A percentile compares a stretch with the other conserved stretches of the same genome.
Conservation (phyloP, 2,888 invertebrate genomes). For the Drosophila nr. perissopoda region DNA sequence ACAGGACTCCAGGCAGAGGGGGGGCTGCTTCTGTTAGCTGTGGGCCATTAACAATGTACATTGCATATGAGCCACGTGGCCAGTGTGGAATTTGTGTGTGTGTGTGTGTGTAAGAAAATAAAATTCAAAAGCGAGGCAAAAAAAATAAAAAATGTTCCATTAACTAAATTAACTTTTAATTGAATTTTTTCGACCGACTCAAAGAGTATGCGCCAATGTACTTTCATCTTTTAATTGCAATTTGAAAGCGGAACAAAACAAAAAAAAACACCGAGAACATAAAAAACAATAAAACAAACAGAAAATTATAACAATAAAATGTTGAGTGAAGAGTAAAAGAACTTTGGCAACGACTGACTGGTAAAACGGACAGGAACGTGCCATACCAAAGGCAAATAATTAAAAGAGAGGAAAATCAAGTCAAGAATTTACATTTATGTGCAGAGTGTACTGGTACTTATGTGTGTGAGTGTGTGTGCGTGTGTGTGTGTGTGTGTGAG, state of each 20-base stretch:
- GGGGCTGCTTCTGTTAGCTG: not conserved
- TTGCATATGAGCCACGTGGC: slow-evolving; percentile 50
- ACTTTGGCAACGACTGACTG: slow-evolving; percentile 8
- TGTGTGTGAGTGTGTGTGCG: not conserved
- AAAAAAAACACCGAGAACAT: slow-evolving; percentile 1
- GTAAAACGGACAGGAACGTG: not conserved
- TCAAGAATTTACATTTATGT: slow-evolving; percentile 39
- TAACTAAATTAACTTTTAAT: slow-evolving; percentile 79
- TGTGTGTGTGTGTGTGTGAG: not conserved
- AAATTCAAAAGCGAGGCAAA: slow-evolving; percentile 52
- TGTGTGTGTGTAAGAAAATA: slow-evolving; percentile 25
- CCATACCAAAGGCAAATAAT: slow-evolving; percentile 5
- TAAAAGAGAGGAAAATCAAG: slow-evolving; percentile 12
- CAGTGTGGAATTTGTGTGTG: slow-evolving; percentile 5
- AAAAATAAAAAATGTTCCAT: slow-evolving; percentile 60
- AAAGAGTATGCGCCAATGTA: slow-evolving; percentile 34
- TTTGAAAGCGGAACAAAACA: slow-evolving; percentile 39
- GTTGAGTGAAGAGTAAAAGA: not conserved
- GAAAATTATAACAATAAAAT: slow-evolving; percentile 20
- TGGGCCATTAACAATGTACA: slow-evolving; percentile 29
- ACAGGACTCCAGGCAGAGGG: not conserved
- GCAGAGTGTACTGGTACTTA: not conserved
- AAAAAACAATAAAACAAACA: slow-evolving; percentile 11
- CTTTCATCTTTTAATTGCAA: slow-evolving; percentile 64
- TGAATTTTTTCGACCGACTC: slow-evolving; percentile 67